Percentiles rank a stretch among this genome's conserved stretches.
These are phyloP conservation scores for Pristionchus exspectatus DNA, from an alignment of 2,888 invertebrate species.

Conservation along the genomic window DNA sequence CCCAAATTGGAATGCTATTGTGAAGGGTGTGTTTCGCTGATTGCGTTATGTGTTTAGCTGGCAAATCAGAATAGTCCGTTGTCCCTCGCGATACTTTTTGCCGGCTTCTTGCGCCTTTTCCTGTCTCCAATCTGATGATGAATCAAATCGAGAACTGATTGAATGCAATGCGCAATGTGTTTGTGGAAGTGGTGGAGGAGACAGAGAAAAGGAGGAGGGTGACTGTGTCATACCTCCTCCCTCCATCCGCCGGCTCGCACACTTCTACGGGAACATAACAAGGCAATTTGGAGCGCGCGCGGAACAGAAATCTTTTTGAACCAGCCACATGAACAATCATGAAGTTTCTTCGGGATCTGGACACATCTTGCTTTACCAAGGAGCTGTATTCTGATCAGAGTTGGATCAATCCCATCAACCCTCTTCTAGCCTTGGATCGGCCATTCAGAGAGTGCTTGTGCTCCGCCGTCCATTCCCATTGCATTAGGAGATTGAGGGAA, in stretches of 20 bases:
- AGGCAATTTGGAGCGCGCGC: conserved; percentile 4
- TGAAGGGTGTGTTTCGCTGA: background rate
- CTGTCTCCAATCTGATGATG: conserved; percentile 27
- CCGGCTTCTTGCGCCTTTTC: background rate
- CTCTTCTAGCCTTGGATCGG: conserved; percentile 11
- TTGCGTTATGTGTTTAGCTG: background rate
- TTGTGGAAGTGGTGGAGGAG: conserved; percentile 13
- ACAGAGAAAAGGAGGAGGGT: background rate
- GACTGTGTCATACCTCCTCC: conserved; percentile 37
- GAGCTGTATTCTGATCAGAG: too few species aligned
- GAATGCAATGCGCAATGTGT: conserved; percentile 37
- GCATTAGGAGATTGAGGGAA: background rate
- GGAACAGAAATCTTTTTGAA: background rate
- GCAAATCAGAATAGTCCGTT: background rate
- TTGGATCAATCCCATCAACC: background rate
- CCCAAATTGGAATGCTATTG: background rate
- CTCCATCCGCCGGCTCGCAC: background rate
- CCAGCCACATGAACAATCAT: background rate
- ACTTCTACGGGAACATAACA: conserved; percentile 16
- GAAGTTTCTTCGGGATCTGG: too few species aligned
- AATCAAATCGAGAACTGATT: conserved; percentile 46
- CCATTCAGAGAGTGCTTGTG: conserved; percentile 34
- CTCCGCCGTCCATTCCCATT: conserved; percentile 41
- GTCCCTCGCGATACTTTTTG: background rate
- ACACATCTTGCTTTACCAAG: too few species aligned